phyloP scores from a whole-genome alignment of 30 jellyfish, hydroid and myxozoan species.

The Cassiopea andromeda region DNA sequence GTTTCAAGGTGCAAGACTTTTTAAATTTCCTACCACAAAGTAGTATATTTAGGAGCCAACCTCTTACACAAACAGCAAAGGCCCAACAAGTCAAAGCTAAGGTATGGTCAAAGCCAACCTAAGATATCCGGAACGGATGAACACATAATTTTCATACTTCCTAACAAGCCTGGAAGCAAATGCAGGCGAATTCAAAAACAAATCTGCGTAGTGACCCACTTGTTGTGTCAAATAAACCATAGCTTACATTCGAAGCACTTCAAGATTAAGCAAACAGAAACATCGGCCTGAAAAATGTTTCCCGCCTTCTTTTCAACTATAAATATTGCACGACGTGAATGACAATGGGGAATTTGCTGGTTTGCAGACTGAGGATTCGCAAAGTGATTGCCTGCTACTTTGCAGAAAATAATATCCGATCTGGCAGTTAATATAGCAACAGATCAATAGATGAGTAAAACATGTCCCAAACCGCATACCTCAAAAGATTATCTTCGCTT shows the following conservation, averaged over 20 bases:
- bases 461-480: constrained; percentile 7
- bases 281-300: background rate
- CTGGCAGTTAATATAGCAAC: background rate
- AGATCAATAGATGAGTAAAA: background rate
- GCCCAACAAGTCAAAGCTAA: too few relatives aligned
- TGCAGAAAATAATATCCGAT: background rate
- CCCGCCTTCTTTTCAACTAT: constrained; percentile 5
- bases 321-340: background rate
- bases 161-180: background rate
- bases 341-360: background rate
- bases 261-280: background rate
- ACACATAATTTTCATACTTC: background rate
- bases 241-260: background rate
- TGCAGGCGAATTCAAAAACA: background rate
- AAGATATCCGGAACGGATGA: background rate
- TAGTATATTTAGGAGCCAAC: too few relatives aligned
- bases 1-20: too few relatives aligned
- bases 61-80: too few relatives aligned
- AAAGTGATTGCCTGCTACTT: background rate
- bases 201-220: background rate
- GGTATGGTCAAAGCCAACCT: too few relatives aligned
- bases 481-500: constrained; percentile 31
- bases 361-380: constrained; percentile 3
- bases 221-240: background rate
- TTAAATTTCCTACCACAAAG: too few relatives aligned